These are phyloP conservation scores for Ophion ventricosus DNA, from an alignment of 2,888 invertebrate species.

Conservation along the genomic window DNA sequence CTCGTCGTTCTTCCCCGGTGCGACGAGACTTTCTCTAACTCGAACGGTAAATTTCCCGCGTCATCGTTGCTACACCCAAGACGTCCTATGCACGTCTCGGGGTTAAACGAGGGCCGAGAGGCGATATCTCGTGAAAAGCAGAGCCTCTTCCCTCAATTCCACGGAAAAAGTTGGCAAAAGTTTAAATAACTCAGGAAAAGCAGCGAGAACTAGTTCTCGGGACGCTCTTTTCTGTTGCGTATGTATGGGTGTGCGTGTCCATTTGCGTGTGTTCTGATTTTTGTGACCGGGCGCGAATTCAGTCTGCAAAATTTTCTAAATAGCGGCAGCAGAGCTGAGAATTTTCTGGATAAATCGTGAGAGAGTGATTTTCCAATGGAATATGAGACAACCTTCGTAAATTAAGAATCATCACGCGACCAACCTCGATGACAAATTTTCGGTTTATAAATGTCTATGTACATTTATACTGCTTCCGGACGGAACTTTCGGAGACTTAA, in stretches of 20 bases:
- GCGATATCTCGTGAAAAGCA: constrained; percentile 16
- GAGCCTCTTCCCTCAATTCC: constrained; percentile 47
- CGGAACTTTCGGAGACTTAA: constrained; percentile 50
- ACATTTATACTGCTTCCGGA: constrained; percentile 21
- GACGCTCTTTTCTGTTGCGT: constrained; percentile 41
- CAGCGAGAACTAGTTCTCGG: background rate
- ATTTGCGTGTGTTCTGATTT: constrained; percentile 13
- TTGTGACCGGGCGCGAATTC: no score
- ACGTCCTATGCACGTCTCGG: constrained; percentile 53
- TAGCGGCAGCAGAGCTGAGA: constrained; percentile 8
- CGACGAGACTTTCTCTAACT: constrained; percentile 55
- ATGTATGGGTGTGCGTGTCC: background rate
- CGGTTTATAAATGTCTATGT: constrained; percentile 17
- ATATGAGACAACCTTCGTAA: constrained; percentile 45
- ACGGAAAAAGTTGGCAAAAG: constrained; percentile 52
- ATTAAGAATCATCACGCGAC: constrained; percentile 47
- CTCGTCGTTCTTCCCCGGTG: background rate
- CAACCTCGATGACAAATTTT: constrained; percentile 47
- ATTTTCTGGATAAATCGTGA: constrained; percentile 14
- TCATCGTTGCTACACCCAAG: constrained; percentile 3
- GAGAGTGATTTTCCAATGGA: constrained; percentile 50
- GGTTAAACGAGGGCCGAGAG: constrained; percentile 17
- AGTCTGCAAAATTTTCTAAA: constrained; percentile 10
- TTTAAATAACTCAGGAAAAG: constrained; percentile 53
- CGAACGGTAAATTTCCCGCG: constrained; percentile 60